These are phyloP conservation scores for Tenthredo amoena DNA, from an alignment of 2,888 invertebrate species.

Conservation along the genomic window DNA sequence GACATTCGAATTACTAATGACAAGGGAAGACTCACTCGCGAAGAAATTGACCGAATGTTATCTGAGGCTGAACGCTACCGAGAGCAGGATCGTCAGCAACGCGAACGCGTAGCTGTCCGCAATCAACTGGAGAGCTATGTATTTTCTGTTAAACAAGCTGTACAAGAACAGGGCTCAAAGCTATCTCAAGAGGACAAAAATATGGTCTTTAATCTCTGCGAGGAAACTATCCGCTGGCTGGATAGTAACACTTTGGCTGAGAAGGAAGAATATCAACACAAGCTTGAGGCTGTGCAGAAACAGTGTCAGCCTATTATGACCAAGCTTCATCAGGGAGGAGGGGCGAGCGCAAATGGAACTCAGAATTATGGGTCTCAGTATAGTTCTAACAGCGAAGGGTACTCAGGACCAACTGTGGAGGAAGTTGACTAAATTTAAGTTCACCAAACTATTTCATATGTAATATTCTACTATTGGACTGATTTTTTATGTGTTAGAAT, in stretches of 20 bases:
- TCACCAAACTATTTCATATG: not conserved
- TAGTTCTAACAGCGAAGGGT: constrained; percentile 59
- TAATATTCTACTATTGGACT: not conserved
- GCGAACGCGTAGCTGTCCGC: constrained; percentile 83
- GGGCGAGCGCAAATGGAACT: constrained; percentile 46
- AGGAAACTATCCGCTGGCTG: constrained; percentile 85
- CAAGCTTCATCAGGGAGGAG: constrained; percentile 66
- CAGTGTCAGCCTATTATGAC: constrained; percentile 79
- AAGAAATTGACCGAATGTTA: constrained; percentile 89
- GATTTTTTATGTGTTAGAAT: not conserved
- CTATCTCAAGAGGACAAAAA: constrained; percentile 77
- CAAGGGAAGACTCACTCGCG: constrained; percentile 87
- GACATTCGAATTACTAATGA: constrained; percentile 90
- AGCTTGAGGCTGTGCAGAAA: constrained; percentile 81
- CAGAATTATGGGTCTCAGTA: constrained; percentile 56
- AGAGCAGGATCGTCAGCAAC: constrained; percentile 85
- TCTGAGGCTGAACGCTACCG: constrained; percentile 85
- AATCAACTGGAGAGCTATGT: constrained; percentile 86
- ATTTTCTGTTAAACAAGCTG: constrained; percentile 84
- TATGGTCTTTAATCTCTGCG: constrained; percentile 79
- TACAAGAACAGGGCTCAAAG: constrained; percentile 84
- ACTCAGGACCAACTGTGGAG: constrained; percentile 78
- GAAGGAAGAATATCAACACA: constrained; percentile 83
- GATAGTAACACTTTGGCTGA: constrained; percentile 85
- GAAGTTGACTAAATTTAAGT: constrained; percentile 77